Evolutionary conservation across 2,888 invertebrate genomes (phyloP).

Genomic region (Tethea ocularis): DNA sequence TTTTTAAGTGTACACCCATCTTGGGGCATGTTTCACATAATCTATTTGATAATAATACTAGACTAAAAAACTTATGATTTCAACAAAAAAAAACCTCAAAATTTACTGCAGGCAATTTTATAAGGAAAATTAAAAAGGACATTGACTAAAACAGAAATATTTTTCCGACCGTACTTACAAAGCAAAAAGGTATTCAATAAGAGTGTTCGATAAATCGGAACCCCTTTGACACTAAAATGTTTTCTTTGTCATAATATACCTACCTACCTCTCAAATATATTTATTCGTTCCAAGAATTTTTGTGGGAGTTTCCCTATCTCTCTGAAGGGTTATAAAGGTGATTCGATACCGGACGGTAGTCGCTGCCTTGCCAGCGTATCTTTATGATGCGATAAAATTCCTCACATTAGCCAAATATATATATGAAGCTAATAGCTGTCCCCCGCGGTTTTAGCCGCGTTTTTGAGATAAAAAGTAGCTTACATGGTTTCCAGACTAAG

Average conservation of each 20-base stretch:
- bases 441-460: no score
- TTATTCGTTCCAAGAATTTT: constrained; percentile 1
- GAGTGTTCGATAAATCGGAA: constrained; percentile 15
- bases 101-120: neutral
- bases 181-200: constrained; percentile 5
- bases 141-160: neutral
- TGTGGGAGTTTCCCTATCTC: neutral
- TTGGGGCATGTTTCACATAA: no score
- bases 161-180: neutral
- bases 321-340: neutral
- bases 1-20: no score
- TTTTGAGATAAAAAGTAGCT: no score
- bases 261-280: constrained; percentile 10
- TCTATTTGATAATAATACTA: no score
- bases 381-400: neutral
- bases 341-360: neutral
- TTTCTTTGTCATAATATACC: constrained; percentile 13
- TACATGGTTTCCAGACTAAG: no score
- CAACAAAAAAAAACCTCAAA: no score
- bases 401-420: no score
- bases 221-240: constrained; percentile 21
- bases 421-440: no score
- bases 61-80: no score
- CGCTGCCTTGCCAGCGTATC: neutral
- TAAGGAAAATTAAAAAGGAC: neutral